Evolutionary conservation across 2,797 vertebrate species (phyloP).

Genomic region (Argentina silus): DNA sequence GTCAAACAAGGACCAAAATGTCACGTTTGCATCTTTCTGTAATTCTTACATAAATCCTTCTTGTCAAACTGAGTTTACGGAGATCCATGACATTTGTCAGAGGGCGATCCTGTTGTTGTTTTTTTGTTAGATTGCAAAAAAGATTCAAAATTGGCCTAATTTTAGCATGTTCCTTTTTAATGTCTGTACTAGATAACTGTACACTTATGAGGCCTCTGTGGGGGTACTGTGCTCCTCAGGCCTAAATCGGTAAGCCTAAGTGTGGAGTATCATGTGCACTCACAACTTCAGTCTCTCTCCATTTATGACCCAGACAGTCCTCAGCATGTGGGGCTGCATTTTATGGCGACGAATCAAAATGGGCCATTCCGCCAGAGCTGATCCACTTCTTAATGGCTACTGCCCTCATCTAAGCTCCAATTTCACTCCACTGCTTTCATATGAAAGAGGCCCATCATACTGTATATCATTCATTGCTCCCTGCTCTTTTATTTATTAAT

Average conservation of each 20-base stretch:
- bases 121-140: conserved; percentile 5
- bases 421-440: conserved; percentile 26
- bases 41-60: conserved; percentile 41
- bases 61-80: conserved; percentile 42
- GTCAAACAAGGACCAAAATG: conserved; percentile 42
- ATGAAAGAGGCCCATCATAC: conserved; percentile 37
- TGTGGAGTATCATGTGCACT: not conserved
- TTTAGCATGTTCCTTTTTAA: no score
- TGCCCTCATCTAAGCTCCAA: not conserved
- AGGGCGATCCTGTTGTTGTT: conserved; percentile 21
- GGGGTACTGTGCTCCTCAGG: not conserved
- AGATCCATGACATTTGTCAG: conserved; percentile 12
- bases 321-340: not conserved
- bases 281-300: not conserved
- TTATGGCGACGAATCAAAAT: not conserved
- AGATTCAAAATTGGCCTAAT: not conserved
- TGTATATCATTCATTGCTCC: conserved; percentile 41
- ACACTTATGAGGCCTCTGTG: not conserved
- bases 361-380: not conserved
- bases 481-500: conserved; percentile 28
- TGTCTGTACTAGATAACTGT: no score
- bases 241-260: not conserved
- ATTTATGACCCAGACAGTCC: not conserved
- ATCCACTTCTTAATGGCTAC: not conserved
- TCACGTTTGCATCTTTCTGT: conserved; percentile 35